Evolutionary conservation across 2,113 vertebrate genomes (phyloP), one percentile per base, ranked within the genome.

Genomic region (Myocastor coypus): DNA sequence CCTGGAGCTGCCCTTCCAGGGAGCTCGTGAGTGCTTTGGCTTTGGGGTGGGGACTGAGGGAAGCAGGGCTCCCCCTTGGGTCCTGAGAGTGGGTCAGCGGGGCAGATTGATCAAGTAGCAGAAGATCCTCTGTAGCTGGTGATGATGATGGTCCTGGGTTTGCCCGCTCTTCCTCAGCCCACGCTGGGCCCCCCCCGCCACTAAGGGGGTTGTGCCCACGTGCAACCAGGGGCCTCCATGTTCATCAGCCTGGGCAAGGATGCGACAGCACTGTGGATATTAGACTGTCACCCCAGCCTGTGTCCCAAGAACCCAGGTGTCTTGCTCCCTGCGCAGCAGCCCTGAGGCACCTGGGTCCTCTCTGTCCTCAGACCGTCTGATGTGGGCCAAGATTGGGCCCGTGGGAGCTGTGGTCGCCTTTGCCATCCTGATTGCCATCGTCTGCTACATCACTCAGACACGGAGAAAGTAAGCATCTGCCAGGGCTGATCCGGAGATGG

Each of bases 1-100:
- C 63, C 97, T 99, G 11, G 99, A 98, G 55, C 98, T 99, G 94
- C 99, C 99, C 85, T 98, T 99, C 42, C 99, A 99, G 97, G 99
- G 99, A 96, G 98, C 99, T 96, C 99, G 99, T 99, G 98, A 99
- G 99, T 98, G 10, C 26, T 13, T 64, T 2, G 69, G 73, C 30
- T 80, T 7, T n/a, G 46, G 85, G 40, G 12, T 5, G 73, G 90
- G 89, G 24, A n/a, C 52, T 57, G 3, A 26, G 13, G 91, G 40
- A 14, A 10, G 20, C n/a, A 30, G 32, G 34, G 32, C 30, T 24
- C 9, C 8, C 55, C 59, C 28, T 26, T 30, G 57, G 32, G 28
- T 42, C 61, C 75, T 37, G 28, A 81, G 50, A 24, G 0, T 4
- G 61, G 40, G 11, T 19, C 40, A 4, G 59, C 61, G 26, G 1